Evolutionary conservation across 2,113 vertebrate genomes (phyloP).

Genomic region (Cichladusa arquata): DNA sequence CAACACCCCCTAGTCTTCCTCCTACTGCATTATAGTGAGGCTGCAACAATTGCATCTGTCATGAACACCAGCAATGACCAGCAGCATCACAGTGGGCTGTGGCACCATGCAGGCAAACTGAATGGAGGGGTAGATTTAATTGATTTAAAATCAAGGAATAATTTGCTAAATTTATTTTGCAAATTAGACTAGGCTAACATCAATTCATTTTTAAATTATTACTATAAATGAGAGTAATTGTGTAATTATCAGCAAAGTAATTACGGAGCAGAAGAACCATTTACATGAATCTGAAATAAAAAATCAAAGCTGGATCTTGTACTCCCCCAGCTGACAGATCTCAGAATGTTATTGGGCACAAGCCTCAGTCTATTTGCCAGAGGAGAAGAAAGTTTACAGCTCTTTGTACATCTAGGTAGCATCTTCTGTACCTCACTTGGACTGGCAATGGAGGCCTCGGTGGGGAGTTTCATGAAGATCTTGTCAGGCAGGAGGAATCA

Average conservation of each 20-base stretch:
- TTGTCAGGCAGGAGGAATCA: background rate
- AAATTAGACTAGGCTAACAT: conserved; percentile 62
- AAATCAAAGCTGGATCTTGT: background rate
- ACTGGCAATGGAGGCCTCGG: background rate
- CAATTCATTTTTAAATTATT: conserved; percentile 60
- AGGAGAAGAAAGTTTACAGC: background rate
- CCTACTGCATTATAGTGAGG: background rate
- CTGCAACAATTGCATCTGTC: background rate
- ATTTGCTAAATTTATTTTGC: conserved; percentile 75
- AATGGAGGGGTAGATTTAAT: conserved; percentile 56
- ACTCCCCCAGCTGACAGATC: background rate
- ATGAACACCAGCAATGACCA: background rate
- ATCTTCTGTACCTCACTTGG: background rate
- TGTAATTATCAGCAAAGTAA: conserved; percentile 73
- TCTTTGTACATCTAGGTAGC: background rate
- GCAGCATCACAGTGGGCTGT: background rate
- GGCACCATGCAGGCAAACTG: conserved; percentile 39
- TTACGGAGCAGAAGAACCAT: conserved; percentile 59
- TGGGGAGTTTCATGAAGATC: background rate
- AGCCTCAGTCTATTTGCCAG: background rate
- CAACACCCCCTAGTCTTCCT: background rate
- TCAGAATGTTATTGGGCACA: background rate
- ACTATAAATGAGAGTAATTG: conserved; percentile 71
- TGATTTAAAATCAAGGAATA: conserved; percentile 66
- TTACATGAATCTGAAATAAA: conserved; percentile 64